These are phyloP conservation scores for Oscarella lobularis DNA, from an alignment of 37 sponge, comb jelly and placozoan species.

Conservation along the genomic window DNA sequence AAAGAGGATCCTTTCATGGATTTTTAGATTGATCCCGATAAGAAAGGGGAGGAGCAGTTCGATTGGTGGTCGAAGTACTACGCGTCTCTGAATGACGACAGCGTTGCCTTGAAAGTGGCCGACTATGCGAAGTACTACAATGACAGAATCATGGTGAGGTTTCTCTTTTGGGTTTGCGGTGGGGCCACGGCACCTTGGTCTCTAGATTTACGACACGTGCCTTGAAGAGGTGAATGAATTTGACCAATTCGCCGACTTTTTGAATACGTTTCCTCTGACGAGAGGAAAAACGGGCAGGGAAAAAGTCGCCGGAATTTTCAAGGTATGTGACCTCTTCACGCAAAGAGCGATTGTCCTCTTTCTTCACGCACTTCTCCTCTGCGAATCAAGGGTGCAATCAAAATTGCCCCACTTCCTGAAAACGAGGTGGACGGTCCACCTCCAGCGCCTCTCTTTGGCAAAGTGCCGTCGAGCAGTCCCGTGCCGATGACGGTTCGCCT, in stretches of 20 bases:
- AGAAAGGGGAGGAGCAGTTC: background rate
- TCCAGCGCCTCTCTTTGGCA: slow-evolving; percentile 33
- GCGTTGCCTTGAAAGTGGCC: background rate
- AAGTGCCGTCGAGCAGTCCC: slow-evolving; percentile 60
- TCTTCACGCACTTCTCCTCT: too few species aligned
- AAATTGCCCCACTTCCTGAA: slow-evolving; percentile 85
- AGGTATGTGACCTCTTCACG: too few species aligned
- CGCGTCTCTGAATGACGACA: slow-evolving; percentile 55
- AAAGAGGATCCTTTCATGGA: too few species aligned
- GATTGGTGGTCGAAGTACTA: slow-evolving; percentile 99
- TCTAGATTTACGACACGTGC: slow-evolving; percentile 7
- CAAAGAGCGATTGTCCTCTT: too few species aligned
- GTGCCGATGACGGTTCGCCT: slow-evolving; percentile 70
- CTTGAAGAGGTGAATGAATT: slow-evolving; percentile 8
- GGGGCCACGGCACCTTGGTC: background rate
- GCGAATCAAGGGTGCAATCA: slow-evolving; percentile 66
- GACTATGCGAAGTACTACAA: background rate
- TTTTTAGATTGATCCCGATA: too few species aligned
- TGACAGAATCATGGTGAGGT: slow-evolving; percentile 3
- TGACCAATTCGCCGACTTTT: slow-evolving; percentile 69
- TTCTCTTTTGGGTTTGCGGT: background rate
- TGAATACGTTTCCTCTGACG: slow-evolving; percentile 68
- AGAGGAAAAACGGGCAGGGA: slow-evolving; percentile 83
- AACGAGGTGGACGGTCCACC: slow-evolving; percentile 56
- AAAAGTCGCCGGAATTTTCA: too few species aligned